phyloP scores from a whole-genome alignment of 2,888 invertebrate species.

The Stomorhina lunata region DNA sequence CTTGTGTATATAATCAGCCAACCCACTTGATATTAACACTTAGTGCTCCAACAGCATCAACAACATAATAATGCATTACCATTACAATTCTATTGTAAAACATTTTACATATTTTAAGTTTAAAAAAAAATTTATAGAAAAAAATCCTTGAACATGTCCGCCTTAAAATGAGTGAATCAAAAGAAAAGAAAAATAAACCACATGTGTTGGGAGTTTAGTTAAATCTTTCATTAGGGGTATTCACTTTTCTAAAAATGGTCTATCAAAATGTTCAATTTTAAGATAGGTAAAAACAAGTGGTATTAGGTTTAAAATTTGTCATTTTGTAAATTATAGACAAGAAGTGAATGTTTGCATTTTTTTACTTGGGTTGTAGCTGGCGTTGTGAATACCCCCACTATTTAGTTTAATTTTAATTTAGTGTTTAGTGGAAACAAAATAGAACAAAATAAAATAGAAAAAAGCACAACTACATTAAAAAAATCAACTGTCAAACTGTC shows the following conservation, averaged over 20 bases:
- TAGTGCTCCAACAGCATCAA: background rate
- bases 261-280: too few species aligned
- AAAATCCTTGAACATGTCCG: conserved; percentile 63
- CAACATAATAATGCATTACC: conserved; percentile 14
- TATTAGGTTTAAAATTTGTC: too few species aligned
- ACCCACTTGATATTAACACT: conserved; percentile 50
- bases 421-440: conserved; percentile 3
- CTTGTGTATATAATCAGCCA: conserved; percentile 24
- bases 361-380: too few species aligned
- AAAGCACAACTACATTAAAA: conserved; percentile 10
- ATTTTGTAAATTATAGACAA: too few species aligned
- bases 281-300: too few species aligned
- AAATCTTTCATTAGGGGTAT: background rate
- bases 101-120: conserved; percentile 1
- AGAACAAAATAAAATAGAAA: background rate
- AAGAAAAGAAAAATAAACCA: conserved; percentile 5
- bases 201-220: conserved; percentile 30
- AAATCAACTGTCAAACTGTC: conserved; percentile 58
- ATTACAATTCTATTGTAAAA: conserved; percentile 11
- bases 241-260: too few species aligned
- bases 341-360: too few species aligned
- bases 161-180: conserved; percentile 39
- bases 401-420: conserved; percentile 36
- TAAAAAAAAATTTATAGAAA: conserved; percentile 24
- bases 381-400: too few species aligned